Base-by-base conservation (phyloP, 2,113 vertebrate genomes). In the Stigmatopora argus region DNA sequence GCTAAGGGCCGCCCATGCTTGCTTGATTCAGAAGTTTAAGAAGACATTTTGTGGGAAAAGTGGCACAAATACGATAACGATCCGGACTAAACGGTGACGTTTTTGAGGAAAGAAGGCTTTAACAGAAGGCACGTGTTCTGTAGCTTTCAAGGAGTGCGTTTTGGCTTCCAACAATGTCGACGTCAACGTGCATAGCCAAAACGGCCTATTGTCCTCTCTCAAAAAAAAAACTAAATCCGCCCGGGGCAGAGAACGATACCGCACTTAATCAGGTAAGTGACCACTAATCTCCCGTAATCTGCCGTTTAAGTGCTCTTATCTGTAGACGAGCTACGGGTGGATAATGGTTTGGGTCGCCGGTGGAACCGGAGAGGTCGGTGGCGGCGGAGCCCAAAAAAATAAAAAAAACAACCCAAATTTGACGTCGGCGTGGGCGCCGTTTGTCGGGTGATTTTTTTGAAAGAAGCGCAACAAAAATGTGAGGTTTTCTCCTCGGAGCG, bases 261-360 rank as follows among this genome's bases (percentile, higher is more conserved):
- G 77, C 71, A 48, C 78, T 73, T 77, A 75, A 77, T 81, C 82
- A 85, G 77, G 77, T 83, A 80, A 78, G 66, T 78, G 73, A 85
- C 53, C 56, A 60, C 68, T 87, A 83, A 88, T 86, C 82, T 85
- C 83, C 74, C 67, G 66, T 85, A 86, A 88, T 82, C 83, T 62
- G 4, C 15, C 79, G 17, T 78, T 73, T 83, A 77, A 81, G 70
- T 72, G 78, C 78, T 83, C 82, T 77, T 72, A 78, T 84, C 66
- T 80, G 82, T 62, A 52, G 80, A 74, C 71, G 63, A 73, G 78
- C 51, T 77, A 76, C 59, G 64, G 51, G 67, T 66, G 72, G 71
- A 74, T 81, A 78, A 86, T 70, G 71, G 56, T 4, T 67, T n/a
- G 70, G 76, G 75, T 79, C 78, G 60, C 10, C 51, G 72, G 70